Evolutionary conservation across 1,140 invertebrate species (phyloP).

Genomic region (Drosophila chauvacae): DNA sequence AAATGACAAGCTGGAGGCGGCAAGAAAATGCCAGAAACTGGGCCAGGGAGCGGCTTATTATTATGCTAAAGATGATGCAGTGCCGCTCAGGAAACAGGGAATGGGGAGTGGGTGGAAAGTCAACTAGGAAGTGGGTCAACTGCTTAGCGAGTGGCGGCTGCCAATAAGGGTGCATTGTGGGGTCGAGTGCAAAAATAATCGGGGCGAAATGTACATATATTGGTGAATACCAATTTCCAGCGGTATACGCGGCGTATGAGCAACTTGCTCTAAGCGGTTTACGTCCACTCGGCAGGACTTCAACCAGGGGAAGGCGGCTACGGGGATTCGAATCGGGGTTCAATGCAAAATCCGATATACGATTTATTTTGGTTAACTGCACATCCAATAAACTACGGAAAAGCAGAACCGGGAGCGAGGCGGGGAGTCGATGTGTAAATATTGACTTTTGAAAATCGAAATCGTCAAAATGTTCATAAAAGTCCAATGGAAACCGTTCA

Average conservation of each 20-base stretch:
- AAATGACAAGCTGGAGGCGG: conserved; percentile 66
- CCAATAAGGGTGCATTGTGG: conserved; percentile 44
- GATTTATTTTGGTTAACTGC: conserved; percentile 82
- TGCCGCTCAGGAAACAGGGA: background rate
- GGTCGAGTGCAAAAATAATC: conserved; percentile 24
- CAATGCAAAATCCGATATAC: conserved; percentile 67
- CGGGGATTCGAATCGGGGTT: conserved; percentile 8
- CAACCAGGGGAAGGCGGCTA: background rate
- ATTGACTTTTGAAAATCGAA: conserved; percentile 79
- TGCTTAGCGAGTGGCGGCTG: conserved; percentile 33
- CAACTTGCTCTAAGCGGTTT: conserved; percentile 78
- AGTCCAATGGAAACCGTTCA: conserved; percentile 69
- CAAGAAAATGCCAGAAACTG: conserved; percentile 34
- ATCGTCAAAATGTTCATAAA: conserved; percentile 81
- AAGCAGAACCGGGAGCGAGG: background rate
- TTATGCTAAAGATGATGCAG: conserved; percentile 55
- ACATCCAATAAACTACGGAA: conserved; percentile 76
- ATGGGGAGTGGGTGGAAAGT: background rate
- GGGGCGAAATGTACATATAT: conserved; percentile 4
- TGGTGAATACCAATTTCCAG: conserved; percentile 39
- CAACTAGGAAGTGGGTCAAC: conserved; percentile 51
- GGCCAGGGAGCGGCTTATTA: conserved; percentile 56
- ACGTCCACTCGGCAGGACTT: conserved; percentile 17
- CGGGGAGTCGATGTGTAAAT: conserved; percentile 60
- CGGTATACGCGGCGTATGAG: conserved; percentile 67